phyloP scores from a whole-genome alignment of 2,797 vertebrate species.

The Tauraco hartlaubi region DNA sequence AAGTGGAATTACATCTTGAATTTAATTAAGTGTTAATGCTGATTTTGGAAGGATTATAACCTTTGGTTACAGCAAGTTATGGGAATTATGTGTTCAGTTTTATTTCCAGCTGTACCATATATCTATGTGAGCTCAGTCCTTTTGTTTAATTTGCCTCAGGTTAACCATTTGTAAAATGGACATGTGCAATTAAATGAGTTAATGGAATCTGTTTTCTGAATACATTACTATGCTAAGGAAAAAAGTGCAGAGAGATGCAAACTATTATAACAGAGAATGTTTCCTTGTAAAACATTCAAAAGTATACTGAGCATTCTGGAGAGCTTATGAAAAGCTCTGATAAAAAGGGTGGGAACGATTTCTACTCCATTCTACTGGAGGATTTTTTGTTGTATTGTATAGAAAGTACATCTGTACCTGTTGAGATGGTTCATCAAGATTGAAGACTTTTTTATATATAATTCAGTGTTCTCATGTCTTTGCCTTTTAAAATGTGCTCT shows the following conservation, averaged over 20 bases:
- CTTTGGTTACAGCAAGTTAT: background rate
- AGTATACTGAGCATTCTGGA: background rate
- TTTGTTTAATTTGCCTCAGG: background rate
- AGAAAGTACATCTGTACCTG: background rate
- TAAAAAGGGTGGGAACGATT: background rate
- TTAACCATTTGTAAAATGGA: background rate
- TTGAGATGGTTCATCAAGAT: background rate
- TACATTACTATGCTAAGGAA: background rate
- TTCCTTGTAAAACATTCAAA: background rate
- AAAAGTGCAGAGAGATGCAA: background rate
- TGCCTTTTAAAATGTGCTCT: background rate
- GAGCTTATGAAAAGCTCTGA: background rate
- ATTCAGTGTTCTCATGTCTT: background rate
- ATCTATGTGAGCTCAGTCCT: background rate
- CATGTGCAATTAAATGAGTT: background rate
- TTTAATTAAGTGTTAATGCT: background rate
- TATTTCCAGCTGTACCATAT: background rate
- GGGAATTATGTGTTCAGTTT: background rate
- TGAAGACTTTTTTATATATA: background rate
- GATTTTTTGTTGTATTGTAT: background rate
- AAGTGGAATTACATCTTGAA: background rate
- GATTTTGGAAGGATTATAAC: background rate
- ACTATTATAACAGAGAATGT: background rate
- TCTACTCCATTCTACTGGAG: background rate
- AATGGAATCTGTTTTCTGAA: background rate